Base-by-base conservation (phyloP, 2,113 vertebrate species). In the Saimiri boliviensis region DNA sequence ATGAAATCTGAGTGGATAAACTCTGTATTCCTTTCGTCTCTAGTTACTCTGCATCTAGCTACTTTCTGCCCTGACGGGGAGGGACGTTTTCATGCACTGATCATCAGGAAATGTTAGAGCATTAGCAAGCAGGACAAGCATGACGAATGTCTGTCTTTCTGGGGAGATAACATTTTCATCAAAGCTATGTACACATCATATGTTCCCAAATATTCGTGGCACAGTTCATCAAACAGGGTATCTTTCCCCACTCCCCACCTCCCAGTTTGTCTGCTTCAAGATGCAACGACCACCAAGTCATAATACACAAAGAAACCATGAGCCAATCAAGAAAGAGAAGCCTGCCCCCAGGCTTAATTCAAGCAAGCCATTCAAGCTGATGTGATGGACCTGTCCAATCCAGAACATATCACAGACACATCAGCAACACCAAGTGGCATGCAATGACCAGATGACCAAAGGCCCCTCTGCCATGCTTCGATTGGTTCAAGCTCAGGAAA, bases 331-430 rank as follows among this genome's bases (percentile, higher is more conserved):
- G 47, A 97, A 89, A 97, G 97, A 96, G 81, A 97, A 97, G 73
- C 97, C 98, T 98, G 98, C 97, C 98, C 98, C 96, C 97, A 96
- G 98, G 98, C 98, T 98, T 97, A 95, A 93, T 97, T 98, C 99
- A 99, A 99, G 98, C 98, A 99, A 99, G 99, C 98, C 99, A 99
- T 99, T 99, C 80, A 98, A 98, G 98, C 98, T 98, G 56, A 97
- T 98, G 98, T 97, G 98, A 98, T 98, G 98, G 97, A 94, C 98
- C 98, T 95, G 94, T 98, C 97, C 52, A 97, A 98, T 73, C 98
- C 98, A 88, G 97, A 94, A 97, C 89, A 88, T 95, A 74, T 94
- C 98, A 98, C 98, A 96, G 95, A 99, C 98, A 98, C 98, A 98
- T 97, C 98, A 98, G 98, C 98, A 98, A 98, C 98, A 98, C 73